phyloP scores from a whole-genome alignment of 2,113 vertebrate species.

The Rhizomys pruinosus region DNA sequence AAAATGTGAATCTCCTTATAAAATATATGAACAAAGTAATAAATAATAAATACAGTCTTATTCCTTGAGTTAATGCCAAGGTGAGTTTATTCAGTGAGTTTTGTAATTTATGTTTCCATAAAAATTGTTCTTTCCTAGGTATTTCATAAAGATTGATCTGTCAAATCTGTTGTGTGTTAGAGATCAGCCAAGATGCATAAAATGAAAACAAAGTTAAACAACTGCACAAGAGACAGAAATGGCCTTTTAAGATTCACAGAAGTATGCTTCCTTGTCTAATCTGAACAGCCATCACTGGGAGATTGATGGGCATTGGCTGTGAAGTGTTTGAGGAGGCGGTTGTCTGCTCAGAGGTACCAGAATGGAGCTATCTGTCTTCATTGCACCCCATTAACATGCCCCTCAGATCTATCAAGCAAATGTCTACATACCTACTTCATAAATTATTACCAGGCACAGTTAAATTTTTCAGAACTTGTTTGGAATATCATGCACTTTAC shows the following conservation, averaged over 20 bases:
- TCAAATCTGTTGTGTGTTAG: conserved; percentile 62
- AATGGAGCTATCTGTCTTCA: conserved; percentile 89
- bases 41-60: conserved; percentile 49
- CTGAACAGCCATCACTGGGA: conserved; percentile 77
- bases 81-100: conserved; percentile 56
- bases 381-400: conserved; percentile 86
- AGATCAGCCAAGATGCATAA: conserved; percentile 77
- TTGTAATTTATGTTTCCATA: conserved; percentile 76
- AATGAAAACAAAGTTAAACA: conserved; percentile 85
- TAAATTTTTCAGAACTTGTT: conserved; percentile 85
- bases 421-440: conserved; percentile 80
- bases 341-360: conserved; percentile 80
- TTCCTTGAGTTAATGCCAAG: conserved; percentile 11
- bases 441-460: conserved; percentile 84
- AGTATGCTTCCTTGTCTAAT: conserved; percentile 84
- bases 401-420: conserved; percentile 85
- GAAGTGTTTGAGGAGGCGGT: conserved; percentile 83
- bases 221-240: conserved; percentile 85
- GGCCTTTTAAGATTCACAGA: conserved; percentile 86
- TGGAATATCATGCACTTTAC: conserved; percentile 74
- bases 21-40: conserved; percentile 27
- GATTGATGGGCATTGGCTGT: conserved; percentile 87
- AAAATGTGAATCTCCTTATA: conserved; percentile 32
- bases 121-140: conserved; percentile 53
- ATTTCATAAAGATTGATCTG: conserved; percentile 73